Evolutionary conservation across 1,140 invertebrate species (phyloP).

Genomic region (Olivierus martensii): DNA sequence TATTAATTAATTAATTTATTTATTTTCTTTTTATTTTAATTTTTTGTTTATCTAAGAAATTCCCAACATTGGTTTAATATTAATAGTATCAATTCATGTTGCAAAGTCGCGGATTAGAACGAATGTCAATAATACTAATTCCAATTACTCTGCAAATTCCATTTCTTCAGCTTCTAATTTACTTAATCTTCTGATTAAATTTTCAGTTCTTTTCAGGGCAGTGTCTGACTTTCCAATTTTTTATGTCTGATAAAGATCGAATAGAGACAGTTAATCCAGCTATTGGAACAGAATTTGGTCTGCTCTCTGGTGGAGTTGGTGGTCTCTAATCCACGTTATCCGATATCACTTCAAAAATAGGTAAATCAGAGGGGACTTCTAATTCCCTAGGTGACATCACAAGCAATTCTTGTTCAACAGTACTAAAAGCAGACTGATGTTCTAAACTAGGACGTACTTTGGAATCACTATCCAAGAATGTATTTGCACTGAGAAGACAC

Average conservation of each 20-base stretch:
- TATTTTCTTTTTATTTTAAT: no score
- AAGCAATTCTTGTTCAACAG: neutral
- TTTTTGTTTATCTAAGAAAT: no score
- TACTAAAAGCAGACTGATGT: neutral
- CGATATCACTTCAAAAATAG: neutral
- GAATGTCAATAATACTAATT: no score
- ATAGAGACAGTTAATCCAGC: neutral
- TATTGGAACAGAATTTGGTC: neutral
- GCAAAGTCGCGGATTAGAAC: no score
- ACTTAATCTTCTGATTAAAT: constrained; percentile 51
- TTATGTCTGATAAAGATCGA: neutral
- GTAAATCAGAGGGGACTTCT: neutral
- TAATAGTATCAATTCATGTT: no score
- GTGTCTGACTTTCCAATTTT: neutral
- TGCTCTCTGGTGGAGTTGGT: neutral
- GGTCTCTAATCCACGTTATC: neutral
- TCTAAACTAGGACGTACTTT: neutral
- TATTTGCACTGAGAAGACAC: constrained; percentile 1
- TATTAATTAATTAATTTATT: no score
- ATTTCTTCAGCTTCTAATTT: constrained; percentile 56
- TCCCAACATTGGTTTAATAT: no score
- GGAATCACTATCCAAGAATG: neutral
- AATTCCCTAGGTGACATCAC: neutral
- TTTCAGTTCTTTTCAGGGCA: constrained; percentile 45
- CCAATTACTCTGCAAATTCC: no score